Evolutionary conservation across 2,113 vertebrate genomes (phyloP), one percentile per base, ranked within the genome.

Genomic region (Cinclus mexicanus): DNA sequence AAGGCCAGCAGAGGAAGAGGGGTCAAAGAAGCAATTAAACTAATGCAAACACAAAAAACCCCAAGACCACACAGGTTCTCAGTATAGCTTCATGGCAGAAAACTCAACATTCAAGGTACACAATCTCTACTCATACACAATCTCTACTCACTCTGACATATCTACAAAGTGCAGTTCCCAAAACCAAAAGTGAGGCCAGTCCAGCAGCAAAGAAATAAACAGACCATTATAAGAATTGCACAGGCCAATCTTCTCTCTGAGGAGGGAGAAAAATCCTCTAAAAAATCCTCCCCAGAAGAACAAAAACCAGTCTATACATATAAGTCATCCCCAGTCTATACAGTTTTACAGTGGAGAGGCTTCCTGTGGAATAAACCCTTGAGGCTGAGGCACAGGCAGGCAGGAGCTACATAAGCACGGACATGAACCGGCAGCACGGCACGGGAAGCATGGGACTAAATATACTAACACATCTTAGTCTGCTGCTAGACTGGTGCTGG

Each of bases 21-120:
- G 94, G 96, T 96, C 95, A 95, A 75, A 87, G 71, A 92, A 75
- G 94, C 94, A 96, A 96, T 97, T 96, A 97, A 92, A 95, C 69
- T 94, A 96, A 96, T 75, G 69, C 91, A 96, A 96, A 95, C 94
- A 97, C 77, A 84, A 84, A 94, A 89, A 95, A 68, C 33, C 83
- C 83, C 69, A 82, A 84, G 96, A 96, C 93, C 96, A 97, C 96
- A 95, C 94, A 95, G 76, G 80, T 84, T 96, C 86, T 68, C 80
- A 68, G 80, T 11, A 71, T 2, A 91, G 60, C 56, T 94, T 94
- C 82, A 41, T 10, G 74, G 50, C 0, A 86, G 82, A 85, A 83
- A 84, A 88, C 20, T 4, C 1, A 0, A 63, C 39, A 69, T 35
- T 79, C 37, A 77, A 61, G 50, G 46, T 31, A 90, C 52, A 67